Conservation (phyloP, 2,797 vertebrate species). For the Myripristis murdjan region DNA sequence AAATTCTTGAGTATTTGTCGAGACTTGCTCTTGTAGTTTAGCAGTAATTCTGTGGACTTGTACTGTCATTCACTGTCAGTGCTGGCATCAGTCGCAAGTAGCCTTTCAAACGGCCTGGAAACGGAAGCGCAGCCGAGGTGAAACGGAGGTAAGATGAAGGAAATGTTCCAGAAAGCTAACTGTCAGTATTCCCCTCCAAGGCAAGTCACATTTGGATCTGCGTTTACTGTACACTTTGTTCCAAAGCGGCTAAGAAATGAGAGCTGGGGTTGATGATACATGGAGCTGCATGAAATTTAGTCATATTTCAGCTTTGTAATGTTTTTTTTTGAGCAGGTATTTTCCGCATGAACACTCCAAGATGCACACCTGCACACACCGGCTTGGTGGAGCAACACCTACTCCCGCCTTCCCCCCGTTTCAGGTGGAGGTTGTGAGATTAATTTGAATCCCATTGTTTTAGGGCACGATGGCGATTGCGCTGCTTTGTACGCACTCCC, state of each 20-base stretch:
- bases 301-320: no score
- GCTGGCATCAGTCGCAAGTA: not conserved
- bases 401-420: constrained; percentile 12
- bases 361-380: not conserved
- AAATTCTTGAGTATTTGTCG: not conserved
- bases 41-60: no score
- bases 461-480: constrained; percentile 23
- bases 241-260: constrained; percentile 41
- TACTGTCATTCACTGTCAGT: no score
- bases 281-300: not conserved
- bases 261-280: constrained; percentile 8
- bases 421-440: constrained; percentile 37
- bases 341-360: not conserved
- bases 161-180: no score
- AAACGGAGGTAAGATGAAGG: not conserved
- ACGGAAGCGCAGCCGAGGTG: no score
- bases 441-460: constrained; percentile 46
- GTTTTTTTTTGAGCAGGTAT: not conserved
- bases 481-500: not conserved
- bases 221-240: not conserved
- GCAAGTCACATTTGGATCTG: constrained; percentile 3
- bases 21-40: no score
- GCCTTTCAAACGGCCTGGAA: not conserved
- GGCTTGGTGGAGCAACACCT: not conserved
- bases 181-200: not conserved